A percentile compares a stretch with the other conserved stretches of the same genome.
phyloP scores from a whole-genome alignment of 2,888 invertebrate species.

The Drosophila buzzatii region DNA sequence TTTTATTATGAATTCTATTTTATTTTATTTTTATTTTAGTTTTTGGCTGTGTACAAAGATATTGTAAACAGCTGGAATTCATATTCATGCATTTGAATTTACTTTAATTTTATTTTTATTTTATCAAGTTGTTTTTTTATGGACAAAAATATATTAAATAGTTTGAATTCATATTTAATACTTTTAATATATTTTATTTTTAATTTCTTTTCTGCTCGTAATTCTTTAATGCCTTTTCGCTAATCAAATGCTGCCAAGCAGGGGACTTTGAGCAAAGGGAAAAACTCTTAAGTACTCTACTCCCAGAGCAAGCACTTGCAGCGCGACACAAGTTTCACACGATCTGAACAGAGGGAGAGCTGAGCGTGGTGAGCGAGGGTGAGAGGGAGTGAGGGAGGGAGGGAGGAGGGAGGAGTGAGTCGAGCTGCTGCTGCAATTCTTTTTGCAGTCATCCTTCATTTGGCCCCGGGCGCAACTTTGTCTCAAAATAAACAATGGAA shows the following conservation, averaged over 20 bases:
- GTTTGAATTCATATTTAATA: not conserved
- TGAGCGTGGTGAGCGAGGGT: not conserved
- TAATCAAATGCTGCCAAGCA: conserved; percentile 1
- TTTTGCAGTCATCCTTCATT: conserved; percentile 45
- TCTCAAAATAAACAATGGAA: conserved; percentile 61
- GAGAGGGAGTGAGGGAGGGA: not conserved
- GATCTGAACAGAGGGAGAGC: conserved; percentile 32
- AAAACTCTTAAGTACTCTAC: not conserved
- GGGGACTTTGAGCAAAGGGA: not conserved
- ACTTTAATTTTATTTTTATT: not conserved
- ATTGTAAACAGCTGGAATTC: too few relatives aligned
- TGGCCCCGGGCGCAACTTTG: conserved; percentile 39
- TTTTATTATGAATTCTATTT: too few relatives aligned
- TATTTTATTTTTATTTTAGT: too few relatives aligned
- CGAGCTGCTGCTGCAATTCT: conserved; percentile 8
- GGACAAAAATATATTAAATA: too few relatives aligned
- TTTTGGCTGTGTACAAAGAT: too few relatives aligned
- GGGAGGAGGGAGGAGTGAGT: not conserved
- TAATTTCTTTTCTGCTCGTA: not conserved
- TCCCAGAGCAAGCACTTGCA: conserved; percentile 2
- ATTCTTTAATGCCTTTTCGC: not conserved
- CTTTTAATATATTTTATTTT: not conserved
- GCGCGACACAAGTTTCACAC: conserved; percentile 43
- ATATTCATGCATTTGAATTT: too few relatives aligned
- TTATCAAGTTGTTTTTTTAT: too few relatives aligned